phyloP scores from a whole-genome alignment of 2,888 invertebrate species.

The Drosophila kokeensis region DNA sequence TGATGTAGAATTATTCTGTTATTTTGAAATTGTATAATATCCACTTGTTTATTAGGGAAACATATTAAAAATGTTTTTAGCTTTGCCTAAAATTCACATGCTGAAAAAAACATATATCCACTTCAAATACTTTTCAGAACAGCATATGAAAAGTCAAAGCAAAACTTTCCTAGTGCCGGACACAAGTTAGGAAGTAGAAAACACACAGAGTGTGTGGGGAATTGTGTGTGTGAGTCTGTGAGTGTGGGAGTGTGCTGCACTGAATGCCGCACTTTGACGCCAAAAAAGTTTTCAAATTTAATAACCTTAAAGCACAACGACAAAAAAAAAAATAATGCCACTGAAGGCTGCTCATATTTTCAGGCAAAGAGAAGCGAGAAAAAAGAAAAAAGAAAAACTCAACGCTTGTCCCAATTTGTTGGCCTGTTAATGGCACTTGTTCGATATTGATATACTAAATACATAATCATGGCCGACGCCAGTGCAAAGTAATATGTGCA shows the following conservation, averaged over 20 bases:
- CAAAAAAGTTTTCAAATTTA: conserved; percentile 79
- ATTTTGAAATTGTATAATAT: background rate
- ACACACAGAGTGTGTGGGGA: conserved; percentile 4
- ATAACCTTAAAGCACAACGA: conserved; percentile 70
- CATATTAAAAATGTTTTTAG: background rate
- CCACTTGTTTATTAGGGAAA: background rate
- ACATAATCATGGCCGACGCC: conserved; percentile 37
- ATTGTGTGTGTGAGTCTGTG: conserved; percentile 1
- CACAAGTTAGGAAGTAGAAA: conserved; percentile 34
- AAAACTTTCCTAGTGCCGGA: conserved; percentile 54
- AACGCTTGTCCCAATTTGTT: conserved; percentile 41
- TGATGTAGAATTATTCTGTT: background rate
- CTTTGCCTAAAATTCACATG: background rate
- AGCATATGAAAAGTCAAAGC: conserved; percentile 38
- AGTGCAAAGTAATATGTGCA: conserved; percentile 47
- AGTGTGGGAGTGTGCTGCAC: conserved; percentile 19
- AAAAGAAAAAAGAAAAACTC: conserved; percentile 14
- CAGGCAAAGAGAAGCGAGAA: background rate
- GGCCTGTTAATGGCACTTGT: conserved; percentile 62
- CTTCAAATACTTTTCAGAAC: conserved; percentile 2
- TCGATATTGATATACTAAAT: conserved; percentile 52
- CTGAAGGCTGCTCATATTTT: conserved; percentile 31
- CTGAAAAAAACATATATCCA: background rate
- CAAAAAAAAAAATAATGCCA: conserved; percentile 29
- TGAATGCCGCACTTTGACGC: conserved; percentile 61